These are phyloP conservation scores for Notoglanidium macrostoma DNA, from an alignment of 2,797 vertebrate genomes.

Conservation along the genomic window DNA sequence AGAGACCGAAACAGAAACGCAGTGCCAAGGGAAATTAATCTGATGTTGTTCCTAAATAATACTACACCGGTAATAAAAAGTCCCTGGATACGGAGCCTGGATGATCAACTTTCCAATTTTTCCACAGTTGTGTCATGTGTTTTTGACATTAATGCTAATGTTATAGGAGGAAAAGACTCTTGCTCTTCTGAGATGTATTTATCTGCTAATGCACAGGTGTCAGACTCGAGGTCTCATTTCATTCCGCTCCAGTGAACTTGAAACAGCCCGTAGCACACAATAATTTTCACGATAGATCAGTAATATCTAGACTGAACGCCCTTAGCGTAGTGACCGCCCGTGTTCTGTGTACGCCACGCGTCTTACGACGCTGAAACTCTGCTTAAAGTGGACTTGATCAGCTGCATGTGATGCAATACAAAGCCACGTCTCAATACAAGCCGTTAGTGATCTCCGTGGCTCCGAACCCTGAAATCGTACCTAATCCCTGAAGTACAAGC, in stretches of 20 bases:
- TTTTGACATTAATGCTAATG: conserved; percentile 3
- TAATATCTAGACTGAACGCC: not conserved
- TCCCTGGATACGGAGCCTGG: not conserved
- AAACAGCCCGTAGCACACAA: no score
- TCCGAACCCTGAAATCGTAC: not conserved
- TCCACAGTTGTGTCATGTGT: not conserved
- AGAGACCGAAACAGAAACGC: not conserved
- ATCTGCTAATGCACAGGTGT: not conserved
- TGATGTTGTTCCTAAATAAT: conserved; percentile 2
- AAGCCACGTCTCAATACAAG: not conserved
- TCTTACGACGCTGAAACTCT: not conserved
- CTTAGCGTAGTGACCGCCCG: not conserved
- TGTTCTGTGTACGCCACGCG: not conserved
- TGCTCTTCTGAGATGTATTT: not conserved
- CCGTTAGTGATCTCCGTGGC: not conserved
- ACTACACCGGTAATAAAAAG: conserved; percentile 13
- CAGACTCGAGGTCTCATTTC: not conserved
- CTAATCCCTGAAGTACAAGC: not conserved
- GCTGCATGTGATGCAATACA: not conserved
- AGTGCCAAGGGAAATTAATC: conserved; percentile 9
- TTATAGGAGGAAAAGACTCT: not conserved
- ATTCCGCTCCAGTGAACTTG: not conserved
- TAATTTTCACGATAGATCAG: not conserved
- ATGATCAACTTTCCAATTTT: not conserved
- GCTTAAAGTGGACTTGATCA: not conserved